Percentiles rank a stretch among this genome's conserved stretches.
Conservation (phyloP, 2,113 vertebrate species). For the Gymnocephalus cernua region DNA sequence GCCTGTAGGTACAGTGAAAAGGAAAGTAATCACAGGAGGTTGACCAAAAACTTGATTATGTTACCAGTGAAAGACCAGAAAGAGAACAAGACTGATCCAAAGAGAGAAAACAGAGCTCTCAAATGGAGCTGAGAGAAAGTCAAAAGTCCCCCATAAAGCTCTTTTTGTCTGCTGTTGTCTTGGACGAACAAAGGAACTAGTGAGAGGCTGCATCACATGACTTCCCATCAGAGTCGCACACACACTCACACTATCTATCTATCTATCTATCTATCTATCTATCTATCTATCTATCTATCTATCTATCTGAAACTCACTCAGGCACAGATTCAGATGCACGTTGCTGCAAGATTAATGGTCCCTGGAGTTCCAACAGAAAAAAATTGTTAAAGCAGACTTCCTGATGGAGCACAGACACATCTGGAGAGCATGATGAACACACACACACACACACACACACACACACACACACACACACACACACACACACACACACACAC, state of each 20-base stretch:
- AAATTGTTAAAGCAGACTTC: slow-evolving; percentile 33
- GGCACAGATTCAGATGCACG: slow-evolving; percentile 1
- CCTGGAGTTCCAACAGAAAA: neutral
- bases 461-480: neutral
- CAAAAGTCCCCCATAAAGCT: slow-evolving; percentile 11
- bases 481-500: neutral
- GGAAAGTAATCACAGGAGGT: neutral
- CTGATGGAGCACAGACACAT: slow-evolving; percentile 25
- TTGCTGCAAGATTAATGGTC: neutral
- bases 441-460: neutral
- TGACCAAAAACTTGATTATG: neutral
- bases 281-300: neutral
- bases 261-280: slow-evolving; percentile 5
- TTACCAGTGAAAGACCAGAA: neutral
- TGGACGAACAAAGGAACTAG: slow-evolving; percentile 30
- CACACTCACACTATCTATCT: neutral
- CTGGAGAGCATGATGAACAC: slow-evolving; percentile 8
- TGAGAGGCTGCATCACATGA: slow-evolving; percentile 38
- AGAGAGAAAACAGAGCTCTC: neutral
- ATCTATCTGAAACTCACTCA: neutral
- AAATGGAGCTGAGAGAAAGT: neutral
- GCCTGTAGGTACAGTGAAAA: neutral
- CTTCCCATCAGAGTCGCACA: neutral
- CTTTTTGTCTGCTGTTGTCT: slow-evolving; percentile 44
- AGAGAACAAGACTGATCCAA: neutral